Conservation (phyloP, 1,140 invertebrate species). For the Pemphigus obesinymphae region DNA sequence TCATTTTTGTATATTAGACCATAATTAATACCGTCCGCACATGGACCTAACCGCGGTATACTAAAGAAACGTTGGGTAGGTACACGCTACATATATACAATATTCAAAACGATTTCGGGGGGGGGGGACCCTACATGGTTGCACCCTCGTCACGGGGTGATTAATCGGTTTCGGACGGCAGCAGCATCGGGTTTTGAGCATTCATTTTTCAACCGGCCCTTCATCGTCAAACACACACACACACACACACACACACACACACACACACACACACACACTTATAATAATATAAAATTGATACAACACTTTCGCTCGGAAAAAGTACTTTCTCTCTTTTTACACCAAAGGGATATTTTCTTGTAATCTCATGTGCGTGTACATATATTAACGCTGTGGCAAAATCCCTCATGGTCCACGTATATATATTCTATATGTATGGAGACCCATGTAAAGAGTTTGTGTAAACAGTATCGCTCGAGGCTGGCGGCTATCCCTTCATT, state of each 20-base stretch:
- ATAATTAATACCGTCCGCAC: too few species aligned
- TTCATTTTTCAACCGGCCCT: slow-evolving; percentile 16
- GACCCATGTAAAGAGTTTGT: too few species aligned
- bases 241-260: background rate
- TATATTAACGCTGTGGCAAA: background rate
- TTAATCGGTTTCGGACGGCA: slow-evolving; percentile 11
- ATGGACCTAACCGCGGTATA: too few species aligned
- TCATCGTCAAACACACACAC: background rate
- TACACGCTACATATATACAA: background rate
- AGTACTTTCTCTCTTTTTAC: background rate
- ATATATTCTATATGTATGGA: background rate
- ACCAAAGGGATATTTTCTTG: background rate
- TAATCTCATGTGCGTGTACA: background rate
- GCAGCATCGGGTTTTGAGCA: background rate
- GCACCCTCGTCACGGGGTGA: background rate
- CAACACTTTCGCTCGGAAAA: background rate
- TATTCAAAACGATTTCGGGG: background rate
- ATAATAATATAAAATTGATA: background rate
- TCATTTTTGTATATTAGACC: too few species aligned
- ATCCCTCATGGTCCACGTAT: background rate
- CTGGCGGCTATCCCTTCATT: too few species aligned
- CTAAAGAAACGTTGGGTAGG: background rate
- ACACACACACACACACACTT: background rate
- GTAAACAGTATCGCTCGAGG: too few species aligned
- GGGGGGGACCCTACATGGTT: background rate